Evolutionary conservation across 2,797 vertebrate genomes (phyloP).

Genomic region (Kryptolebias ocellatus): DNA sequence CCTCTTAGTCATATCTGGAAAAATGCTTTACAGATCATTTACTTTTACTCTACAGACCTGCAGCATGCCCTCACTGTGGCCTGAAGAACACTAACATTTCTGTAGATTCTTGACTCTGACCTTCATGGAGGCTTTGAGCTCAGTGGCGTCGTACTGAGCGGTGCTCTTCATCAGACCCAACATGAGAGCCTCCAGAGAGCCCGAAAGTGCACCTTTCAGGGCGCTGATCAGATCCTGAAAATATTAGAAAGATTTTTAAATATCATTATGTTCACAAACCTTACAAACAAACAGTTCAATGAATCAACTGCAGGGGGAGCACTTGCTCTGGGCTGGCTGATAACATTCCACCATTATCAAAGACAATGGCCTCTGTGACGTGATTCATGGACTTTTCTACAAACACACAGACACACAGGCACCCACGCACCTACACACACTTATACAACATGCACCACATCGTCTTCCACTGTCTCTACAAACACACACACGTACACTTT

Average conservation of each 20-base stretch:
- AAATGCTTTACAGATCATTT: no score
- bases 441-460: no score
- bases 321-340: no score
- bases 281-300: not conserved
- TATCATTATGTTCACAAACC: not conserved
- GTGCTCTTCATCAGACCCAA: slow-evolving; percentile 94
- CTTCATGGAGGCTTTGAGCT: slow-evolving; percentile 92
- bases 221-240: slow-evolving; percentile 80
- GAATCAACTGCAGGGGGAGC: not conserved
- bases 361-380: no score
- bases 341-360: no score
- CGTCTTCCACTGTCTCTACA: no score
- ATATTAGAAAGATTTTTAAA: not conserved
- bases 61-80: not conserved
- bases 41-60: not conserved
- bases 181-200: slow-evolving; percentile 89
- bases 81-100: not conserved
- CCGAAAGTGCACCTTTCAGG: slow-evolving; percentile 92
- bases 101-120: slow-evolving; percentile 66
- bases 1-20: no score
- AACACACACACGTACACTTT: no score
- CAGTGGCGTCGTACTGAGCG: slow-evolving; percentile 90
- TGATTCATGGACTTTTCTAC: no score
- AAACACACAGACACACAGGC: no score
- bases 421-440: no score